Evolutionary conservation across 2,888 invertebrate species (phyloP).

Genomic region (Dryomyza anilis): DNA sequence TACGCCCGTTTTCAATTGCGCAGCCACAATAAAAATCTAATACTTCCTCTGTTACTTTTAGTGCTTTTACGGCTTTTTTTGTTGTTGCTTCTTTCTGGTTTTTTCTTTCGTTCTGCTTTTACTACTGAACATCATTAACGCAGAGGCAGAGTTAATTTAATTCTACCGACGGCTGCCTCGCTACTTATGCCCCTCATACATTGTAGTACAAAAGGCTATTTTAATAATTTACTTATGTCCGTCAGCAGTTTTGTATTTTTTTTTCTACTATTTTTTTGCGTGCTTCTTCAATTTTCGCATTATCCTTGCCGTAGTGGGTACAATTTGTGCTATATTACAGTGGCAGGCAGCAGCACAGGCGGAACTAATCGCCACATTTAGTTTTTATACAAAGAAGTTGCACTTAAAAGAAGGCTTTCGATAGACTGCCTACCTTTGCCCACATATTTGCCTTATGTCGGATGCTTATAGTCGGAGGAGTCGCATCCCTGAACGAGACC

Average conservation of each 20-base stretch:
- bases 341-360: constrained; percentile 41
- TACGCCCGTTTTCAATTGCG: background rate
- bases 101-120: background rate
- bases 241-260: constrained; percentile 41
- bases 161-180: too few relatives aligned
- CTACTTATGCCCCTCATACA: too few relatives aligned
- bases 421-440: background rate
- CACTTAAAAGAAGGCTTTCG: too few relatives aligned
- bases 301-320: too few relatives aligned
- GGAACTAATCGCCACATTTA: constrained; percentile 46
- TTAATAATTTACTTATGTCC: constrained; percentile 49
- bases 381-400: constrained; percentile 13
- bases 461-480: too few relatives aligned
- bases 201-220: constrained; percentile 34
- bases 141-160: background rate
- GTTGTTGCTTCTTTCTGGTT: background rate
- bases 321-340: too few relatives aligned
- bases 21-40: constrained; percentile 7
- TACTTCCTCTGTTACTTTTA: background rate
- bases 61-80: background rate
- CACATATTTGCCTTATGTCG: too few relatives aligned
- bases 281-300: constrained; percentile 1
- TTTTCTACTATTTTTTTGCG: constrained; percentile 14
- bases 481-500: too few relatives aligned
- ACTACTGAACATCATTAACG: background rate